Evolutionary conservation across 2,797 vertebrate genomes (phyloP).

Genomic region (Pangasius djambal): DNA sequence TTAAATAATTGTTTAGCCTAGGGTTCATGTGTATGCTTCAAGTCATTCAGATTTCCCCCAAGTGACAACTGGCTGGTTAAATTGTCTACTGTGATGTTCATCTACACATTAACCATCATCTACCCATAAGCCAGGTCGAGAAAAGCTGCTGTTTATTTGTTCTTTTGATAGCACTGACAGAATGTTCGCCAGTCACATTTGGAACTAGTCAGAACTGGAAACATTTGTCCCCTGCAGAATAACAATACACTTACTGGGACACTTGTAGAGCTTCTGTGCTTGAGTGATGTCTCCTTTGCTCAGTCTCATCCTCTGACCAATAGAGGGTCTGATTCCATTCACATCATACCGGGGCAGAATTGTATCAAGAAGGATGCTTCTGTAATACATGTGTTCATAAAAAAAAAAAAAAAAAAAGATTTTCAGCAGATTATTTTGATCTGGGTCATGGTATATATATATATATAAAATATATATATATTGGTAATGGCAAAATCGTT

Average conservation of each 20-base stretch:
- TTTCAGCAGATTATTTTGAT: not conserved
- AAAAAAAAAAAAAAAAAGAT: not conserved
- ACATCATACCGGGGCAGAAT: slow-evolving; percentile 92
- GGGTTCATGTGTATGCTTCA: not conserved
- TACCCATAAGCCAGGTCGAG: too few relatives aligned
- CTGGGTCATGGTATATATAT: not conserved
- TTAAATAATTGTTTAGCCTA: not conserved
- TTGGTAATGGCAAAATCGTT: not conserved
- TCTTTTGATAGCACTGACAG: not conserved
- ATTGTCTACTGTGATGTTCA: not conserved
- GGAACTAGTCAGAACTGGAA: not conserved
- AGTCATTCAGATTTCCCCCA: not conserved
- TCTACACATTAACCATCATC: not conserved
- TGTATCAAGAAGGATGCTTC: slow-evolving; percentile 91
- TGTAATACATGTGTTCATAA: not conserved
- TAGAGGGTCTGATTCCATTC: slow-evolving; percentile 85
- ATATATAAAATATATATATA: not conserved
- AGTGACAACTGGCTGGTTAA: not conserved
- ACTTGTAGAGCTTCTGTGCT: slow-evolving; percentile 93
- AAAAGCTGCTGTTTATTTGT: not conserved
- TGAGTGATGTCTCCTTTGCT: slow-evolving; percentile 94
- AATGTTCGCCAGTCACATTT: not conserved
- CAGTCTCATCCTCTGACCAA: slow-evolving; percentile 90
- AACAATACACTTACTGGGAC: slow-evolving; percentile 78
- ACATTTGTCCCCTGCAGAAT: not conserved